These are phyloP conservation scores for Azorinus chamasolen DNA, from an alignment of 2,888 invertebrate species.

Conservation along the genomic window DNA sequence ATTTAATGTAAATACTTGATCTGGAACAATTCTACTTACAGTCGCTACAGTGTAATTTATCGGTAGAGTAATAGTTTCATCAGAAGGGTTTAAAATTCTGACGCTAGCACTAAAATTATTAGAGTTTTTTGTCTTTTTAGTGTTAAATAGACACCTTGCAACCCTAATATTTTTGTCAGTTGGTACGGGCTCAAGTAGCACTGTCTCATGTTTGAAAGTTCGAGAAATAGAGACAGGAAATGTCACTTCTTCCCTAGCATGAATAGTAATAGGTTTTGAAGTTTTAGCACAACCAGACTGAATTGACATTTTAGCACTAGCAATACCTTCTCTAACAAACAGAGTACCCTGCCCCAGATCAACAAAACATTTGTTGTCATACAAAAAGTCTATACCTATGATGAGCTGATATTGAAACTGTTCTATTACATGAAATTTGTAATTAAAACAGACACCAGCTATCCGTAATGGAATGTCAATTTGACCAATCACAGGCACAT, in stretches of 20 bases:
- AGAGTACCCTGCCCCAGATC: conserved; percentile 21
- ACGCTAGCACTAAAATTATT: conserved; percentile 2
- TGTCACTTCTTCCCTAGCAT: conserved; percentile 20
- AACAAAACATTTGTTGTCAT: too few relatives aligned
- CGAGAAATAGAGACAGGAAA: conserved; percentile 15
- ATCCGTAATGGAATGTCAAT: conserved; percentile 29
- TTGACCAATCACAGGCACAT: conserved; percentile 19
- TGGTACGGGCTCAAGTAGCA: conserved; percentile 28
- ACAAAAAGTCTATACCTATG: conserved; percentile 40
- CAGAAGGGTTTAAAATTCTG: conserved; percentile 10
- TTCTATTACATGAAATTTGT: too few relatives aligned
- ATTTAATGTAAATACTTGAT: conserved; percentile 9
- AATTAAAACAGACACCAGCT: conserved; percentile 17
- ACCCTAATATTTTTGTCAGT: conserved; percentile 30
- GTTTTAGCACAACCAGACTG: conserved; percentile 39
- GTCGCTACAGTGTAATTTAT: conserved; percentile 28
- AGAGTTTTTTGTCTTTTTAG: background rate
- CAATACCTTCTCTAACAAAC: conserved; percentile 16
- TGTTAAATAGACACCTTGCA: conserved; percentile 16
- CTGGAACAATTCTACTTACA: conserved; percentile 13
- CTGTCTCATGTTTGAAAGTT: conserved; percentile 4
- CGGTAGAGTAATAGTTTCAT: conserved; percentile 13
- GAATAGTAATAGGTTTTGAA: conserved; percentile 2
- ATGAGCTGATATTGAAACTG: conserved; percentile 40
- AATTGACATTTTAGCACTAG: background rate